Base-by-base conservation (phyloP, 2,888 invertebrate genomes). In the Pseudanteris insignis region DNA sequence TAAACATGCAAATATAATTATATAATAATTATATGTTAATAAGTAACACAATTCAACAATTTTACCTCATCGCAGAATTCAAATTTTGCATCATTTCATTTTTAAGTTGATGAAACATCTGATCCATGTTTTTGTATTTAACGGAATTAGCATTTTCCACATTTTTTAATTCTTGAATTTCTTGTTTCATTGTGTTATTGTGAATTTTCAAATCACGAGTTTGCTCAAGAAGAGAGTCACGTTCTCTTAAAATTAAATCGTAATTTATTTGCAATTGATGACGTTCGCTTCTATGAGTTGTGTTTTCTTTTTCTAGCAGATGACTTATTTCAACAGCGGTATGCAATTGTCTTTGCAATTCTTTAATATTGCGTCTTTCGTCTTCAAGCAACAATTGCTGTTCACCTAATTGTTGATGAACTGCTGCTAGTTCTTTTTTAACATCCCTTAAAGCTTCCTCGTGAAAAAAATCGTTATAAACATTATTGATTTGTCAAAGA, bases 231-330 rank as follows among this genome's bases (percentile, higher is more conserved):
- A 78, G 60, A 40, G 68, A 65, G 10, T 73, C 63, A 5, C 70
- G 67, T 47, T 76, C 73, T 18, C 66, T 71, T 11, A 65, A n/a
- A 2, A 69, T 40, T 2, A 64, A 53, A 8, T 75, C 67, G 8
- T 68, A 70, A 25, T 72, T 71, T 4, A 72, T 62, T 41, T 69
- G 65, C 10, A 73, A 30, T 18, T 71, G 70, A 11, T 73, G 47
- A 8, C 51, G 58, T 14, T 75, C 67, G 10, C 67, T 63, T 41
- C 69, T 69, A 25, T 60, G 43, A 2, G 65, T 67, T 1, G 62
- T 62, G 40, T 70, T 74, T 32, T 77, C 76, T 18, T 73, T 70
- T 44, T 77, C 74, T 6, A 73, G 54, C 2, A 60, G 50, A n/a
- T 62, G 67, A 5, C 67, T 63, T 2, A 67, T 54, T 47, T 70